phyloP scores from a whole-genome alignment of 1,140 invertebrate genomes.

The Triops cancriformis region DNA sequence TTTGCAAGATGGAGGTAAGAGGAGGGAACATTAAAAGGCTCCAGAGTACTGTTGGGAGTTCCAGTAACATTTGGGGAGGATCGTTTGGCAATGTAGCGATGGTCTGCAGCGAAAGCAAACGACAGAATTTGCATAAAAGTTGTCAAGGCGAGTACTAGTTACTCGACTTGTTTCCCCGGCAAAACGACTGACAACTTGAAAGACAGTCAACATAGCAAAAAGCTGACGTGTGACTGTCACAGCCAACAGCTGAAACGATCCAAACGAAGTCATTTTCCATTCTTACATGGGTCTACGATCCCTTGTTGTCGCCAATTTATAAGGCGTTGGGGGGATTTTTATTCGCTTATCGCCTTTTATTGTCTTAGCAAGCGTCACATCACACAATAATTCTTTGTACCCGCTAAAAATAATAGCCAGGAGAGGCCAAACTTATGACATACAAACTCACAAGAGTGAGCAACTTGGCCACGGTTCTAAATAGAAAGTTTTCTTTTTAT shows the following conservation, averaged over 20 bases:
- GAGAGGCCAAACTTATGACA: not conserved
- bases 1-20: too few relatives aligned
- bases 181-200: not conserved
- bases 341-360: not conserved
- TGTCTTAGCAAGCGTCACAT: not conserved
- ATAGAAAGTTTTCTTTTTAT: not conserved
- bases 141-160: not conserved
- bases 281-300: too few relatives aligned
- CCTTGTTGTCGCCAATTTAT: too few relatives aligned
- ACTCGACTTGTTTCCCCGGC: not conserved
- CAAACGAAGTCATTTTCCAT: not conserved
- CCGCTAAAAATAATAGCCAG: not conserved
- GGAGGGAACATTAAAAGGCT: too few relatives aligned
- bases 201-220: not conserved
- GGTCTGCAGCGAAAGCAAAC: not conserved
- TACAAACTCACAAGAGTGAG: not conserved
- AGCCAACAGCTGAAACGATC: not conserved
- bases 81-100: not conserved
- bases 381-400: not conserved
- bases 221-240: not conserved
- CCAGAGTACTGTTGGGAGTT: not conserved
- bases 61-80: not conserved
- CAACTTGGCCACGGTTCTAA: not conserved
- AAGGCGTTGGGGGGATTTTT: not conserved
- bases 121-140: constrained; percentile 2